phyloP scores from a whole-genome alignment of 2,888 invertebrate species.

The Pseudanteris insignis region DNA sequence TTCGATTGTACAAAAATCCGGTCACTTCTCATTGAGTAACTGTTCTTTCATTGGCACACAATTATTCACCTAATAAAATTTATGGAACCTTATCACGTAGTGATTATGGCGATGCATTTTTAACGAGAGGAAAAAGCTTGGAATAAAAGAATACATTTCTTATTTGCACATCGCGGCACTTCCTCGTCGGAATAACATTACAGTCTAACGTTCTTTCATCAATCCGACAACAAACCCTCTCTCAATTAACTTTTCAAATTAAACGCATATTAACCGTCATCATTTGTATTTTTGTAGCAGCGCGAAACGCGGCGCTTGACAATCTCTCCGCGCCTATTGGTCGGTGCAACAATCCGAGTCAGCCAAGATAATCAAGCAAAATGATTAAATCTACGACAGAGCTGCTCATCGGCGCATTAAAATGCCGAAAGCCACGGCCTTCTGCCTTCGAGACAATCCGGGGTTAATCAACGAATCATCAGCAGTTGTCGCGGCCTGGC shows the following conservation, averaged over 20 bases:
- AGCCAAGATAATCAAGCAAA: slow-evolving; percentile 29
- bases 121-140: slow-evolving; percentile 6
- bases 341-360: too few species aligned
- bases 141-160: not conserved
- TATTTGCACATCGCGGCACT: slow-evolving; percentile 2
- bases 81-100: slow-evolving; percentile 9
- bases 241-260: slow-evolving; percentile 37
- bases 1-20: not conserved
- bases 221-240: slow-evolving; percentile 21
- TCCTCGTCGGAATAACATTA: slow-evolving; percentile 19
- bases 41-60: not conserved
- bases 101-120: slow-evolving; percentile 10
- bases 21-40: not conserved
- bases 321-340: slow-evolving; percentile 19
- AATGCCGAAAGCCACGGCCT: slow-evolving; percentile 7
- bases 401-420: slow-evolving; percentile 23
- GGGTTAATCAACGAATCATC: slow-evolving; percentile 21
- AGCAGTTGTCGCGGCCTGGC: slow-evolving; percentile 12
- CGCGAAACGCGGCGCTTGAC: slow-evolving; percentile 13
- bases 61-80: too few species aligned
- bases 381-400: slow-evolving; percentile 31
- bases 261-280: slow-evolving; percentile 38
- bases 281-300: slow-evolving; percentile 25
- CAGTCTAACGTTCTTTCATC: slow-evolving; percentile 28
- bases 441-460: slow-evolving; percentile 7